Conservation (phyloP, 2,797 vertebrate species). For the Fratercula arctica region DNA sequence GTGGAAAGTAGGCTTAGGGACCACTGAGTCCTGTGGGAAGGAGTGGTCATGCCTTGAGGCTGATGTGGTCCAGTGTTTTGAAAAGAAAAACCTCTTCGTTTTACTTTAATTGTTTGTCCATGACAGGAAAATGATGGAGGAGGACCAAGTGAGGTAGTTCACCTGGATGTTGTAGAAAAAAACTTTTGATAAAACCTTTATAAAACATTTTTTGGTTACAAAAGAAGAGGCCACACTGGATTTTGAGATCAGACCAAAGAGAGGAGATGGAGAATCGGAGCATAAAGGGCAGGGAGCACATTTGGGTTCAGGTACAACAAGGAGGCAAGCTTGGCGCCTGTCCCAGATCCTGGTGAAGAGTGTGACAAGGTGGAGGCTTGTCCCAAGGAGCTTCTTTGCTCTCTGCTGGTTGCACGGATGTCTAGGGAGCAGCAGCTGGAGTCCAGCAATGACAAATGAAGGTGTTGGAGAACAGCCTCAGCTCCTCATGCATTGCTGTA, state of each 20-base stretch:
- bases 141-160: background rate
- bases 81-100: background rate
- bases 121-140: background rate
- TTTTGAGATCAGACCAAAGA: background rate
- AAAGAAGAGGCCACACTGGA: background rate
- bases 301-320: background rate
- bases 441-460: background rate
- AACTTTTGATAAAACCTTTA: background rate
- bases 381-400: background rate
- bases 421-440: background rate
- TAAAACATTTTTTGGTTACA: background rate
- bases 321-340: background rate
- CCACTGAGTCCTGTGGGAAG: background rate
- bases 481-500: background rate
- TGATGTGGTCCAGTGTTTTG: background rate
- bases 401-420: background rate
- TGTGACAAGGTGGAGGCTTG: background rate
- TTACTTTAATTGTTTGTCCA: background rate
- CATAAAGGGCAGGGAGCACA: background rate
- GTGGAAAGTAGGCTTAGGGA: background rate
- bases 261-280: background rate
- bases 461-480: background rate
- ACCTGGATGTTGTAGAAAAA: background rate
- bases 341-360: background rate
- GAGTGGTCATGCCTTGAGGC: background rate